Evolutionary conservation across 2,113 vertebrate genomes (phyloP), one percentile per base, ranked within the genome.

Genomic region (Helogale parvula): DNA sequence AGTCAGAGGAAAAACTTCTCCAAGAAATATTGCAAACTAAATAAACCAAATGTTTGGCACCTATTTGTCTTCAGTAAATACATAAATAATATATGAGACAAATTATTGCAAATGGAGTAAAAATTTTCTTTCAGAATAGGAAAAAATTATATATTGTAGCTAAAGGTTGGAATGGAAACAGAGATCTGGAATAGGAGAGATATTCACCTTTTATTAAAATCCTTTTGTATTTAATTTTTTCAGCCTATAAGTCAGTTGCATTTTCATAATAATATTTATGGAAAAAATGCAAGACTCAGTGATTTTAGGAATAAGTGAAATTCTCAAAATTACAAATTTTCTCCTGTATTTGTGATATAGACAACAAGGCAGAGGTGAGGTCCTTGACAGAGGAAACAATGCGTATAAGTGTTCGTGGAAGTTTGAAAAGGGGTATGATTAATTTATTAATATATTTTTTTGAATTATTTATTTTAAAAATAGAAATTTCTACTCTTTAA

Each of bases 321-420:
- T 57, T 95, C 63, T 91, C 71, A 74, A 84, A 50, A 71, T 29
- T 2, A 41, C 9, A 33, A 41, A 2, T 8, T 1, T 81, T 65
- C 5, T 41, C 25, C 21, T 19, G 21, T 47, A 72, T 74, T 85
- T 69, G 9, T 80, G 21, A 13, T n/a, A 7, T 15, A 74, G n/a
- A 54, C 45, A 4, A 54, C 38, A 29, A 45, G 45, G 12, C 23
- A 38, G 8, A 96, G 19, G 0, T 69, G 4, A 54, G 65, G 29
- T 68, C 29, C 47, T 68, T 71, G n/a, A 74, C 3, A 66, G 31
- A 81, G 25, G 65, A 87, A 74, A n/a, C 19, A 41, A 16, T 63
- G 10, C 12, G 13, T 8, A 19, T 13, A 29, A 0, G 10, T 8
- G 6, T 15, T 16, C 65, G 45, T 27, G 1, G 4, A 47, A 74